Evolutionary conservation across 2,113 vertebrate genomes (phyloP), one percentile per base, ranked within the genome.

Genomic region (Notarius quadriscutis): DNA sequence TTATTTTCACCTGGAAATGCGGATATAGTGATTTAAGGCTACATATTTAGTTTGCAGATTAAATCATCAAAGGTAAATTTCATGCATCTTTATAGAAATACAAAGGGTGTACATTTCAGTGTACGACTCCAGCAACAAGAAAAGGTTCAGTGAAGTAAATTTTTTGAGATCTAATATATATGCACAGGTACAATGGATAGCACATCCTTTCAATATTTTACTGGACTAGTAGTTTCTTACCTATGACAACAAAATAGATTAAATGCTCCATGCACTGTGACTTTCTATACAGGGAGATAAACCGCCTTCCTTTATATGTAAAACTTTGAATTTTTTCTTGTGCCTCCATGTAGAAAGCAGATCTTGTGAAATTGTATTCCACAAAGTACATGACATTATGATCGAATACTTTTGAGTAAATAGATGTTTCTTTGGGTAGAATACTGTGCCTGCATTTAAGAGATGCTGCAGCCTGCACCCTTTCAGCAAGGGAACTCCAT

Each of bases 371-470:
- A 86, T 86, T 71, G 17, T 30, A 84, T 88, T 88, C 80, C 11
- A 86, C 81, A 89, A 89, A 69, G 55, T 30, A 48, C 75, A 30
- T 91, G 89, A 86, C 89, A 87, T 86, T 72, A 87, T 92, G 89
- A 91, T 90, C 55, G 90, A 91, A 87, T 78, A 87, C 78, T 86
- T 90, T 87, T 83, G 87, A 88, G 84, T 89, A 89, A 88, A 90
- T 86, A 87, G 80, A 17, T n/a, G 30, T 65, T 58, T 81, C 51
- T 51, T 83, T 71, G 30, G 51, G 55, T 74, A 74, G 81, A 88
- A 85, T 85, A 86, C 83, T 75, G 62, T 18, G 53, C 51, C 67
- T 22, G 85, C 75, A 84, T 82, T 88, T 88, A 86, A 83, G 85
- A 87, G 87, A 86, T 82, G 86, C 88, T 78, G 51, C 67, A 17